Percentiles rank a stretch among this genome's conserved stretches.
phyloP scores from a whole-genome alignment of 2,888 invertebrate species.

The Saturnia japonica region DNA sequence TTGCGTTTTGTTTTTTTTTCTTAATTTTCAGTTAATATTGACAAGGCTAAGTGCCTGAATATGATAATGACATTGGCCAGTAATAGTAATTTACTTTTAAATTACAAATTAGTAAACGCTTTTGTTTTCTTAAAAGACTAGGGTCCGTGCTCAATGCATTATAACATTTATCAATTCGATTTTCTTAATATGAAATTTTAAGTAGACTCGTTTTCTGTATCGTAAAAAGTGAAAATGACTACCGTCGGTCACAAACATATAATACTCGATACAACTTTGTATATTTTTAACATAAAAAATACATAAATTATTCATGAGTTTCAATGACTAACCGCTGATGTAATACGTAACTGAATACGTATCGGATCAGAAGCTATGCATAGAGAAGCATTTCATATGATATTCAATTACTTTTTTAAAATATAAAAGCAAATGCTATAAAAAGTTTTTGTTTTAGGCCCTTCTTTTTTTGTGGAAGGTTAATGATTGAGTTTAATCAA shows the following conservation, averaged over 20 bases:
- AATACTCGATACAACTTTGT: constrained; percentile 10
- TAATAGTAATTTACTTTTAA: no score
- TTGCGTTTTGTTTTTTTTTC: background rate
- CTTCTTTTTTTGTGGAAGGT: background rate
- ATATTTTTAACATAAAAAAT: constrained; percentile 23
- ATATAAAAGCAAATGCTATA: background rate
- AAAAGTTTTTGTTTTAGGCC: background rate
- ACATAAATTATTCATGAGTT: constrained; percentile 45
- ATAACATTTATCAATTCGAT: background rate
- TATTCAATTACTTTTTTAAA: background rate
- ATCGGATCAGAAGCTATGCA: constrained; percentile 25
- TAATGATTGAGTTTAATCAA: background rate
- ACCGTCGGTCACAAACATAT: constrained; percentile 5
- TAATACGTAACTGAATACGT: constrained; percentile 44
- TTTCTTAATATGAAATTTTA: background rate
- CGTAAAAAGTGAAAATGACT: constrained; percentile 19
- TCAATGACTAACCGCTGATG: constrained; percentile 56
- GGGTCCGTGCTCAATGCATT: background rate
- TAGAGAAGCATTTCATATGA: background rate
- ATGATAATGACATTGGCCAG: no score
- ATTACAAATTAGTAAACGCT: background rate
- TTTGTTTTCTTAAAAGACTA: background rate
- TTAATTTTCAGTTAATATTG: no score
- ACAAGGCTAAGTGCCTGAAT: no score
- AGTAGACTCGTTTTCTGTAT: constrained; percentile 10